These are phyloP conservation scores for Dascillus cervinus DNA, from an alignment of 2,888 invertebrate genomes.

Conservation along the genomic window DNA sequence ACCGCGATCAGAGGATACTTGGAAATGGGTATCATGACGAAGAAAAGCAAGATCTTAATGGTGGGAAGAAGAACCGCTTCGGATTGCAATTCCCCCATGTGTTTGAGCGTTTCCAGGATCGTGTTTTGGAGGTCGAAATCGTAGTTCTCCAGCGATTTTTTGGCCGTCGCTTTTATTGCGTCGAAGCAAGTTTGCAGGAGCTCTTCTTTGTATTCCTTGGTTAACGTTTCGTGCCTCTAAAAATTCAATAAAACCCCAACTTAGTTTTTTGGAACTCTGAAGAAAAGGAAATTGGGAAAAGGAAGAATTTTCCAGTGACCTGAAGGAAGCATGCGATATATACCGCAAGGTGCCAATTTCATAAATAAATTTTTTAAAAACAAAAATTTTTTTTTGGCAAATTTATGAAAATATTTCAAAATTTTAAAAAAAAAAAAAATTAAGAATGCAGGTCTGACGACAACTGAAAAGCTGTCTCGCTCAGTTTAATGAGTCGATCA, in stretches of 20 bases:
- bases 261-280: no score
- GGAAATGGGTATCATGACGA: constrained; percentile 56
- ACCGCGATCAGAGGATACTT: constrained; percentile 50
- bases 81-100: constrained; percentile 42
- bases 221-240: constrained; percentile 27
- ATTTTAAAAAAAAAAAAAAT: no score
- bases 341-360: no score
- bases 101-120: constrained; percentile 47
- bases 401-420: no score
- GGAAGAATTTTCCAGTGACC: no score
- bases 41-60: constrained; percentile 51
- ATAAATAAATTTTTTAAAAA: constrained; percentile 7
- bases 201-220: constrained; percentile 36
- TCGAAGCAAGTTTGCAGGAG: constrained; percentile 42
- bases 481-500: no score
- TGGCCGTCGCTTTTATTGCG: constrained; percentile 43
- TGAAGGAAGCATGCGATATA: no score
- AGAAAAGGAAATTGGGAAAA: no score
- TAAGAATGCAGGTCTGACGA: no score
- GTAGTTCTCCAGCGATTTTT: constrained; percentile 45
- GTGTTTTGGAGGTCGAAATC: constrained; percentile 49
- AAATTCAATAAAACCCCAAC: no score
- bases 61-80: constrained; percentile 42
- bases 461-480: no score
- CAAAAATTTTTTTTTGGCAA: constrained; percentile 1